Base-by-base conservation (phyloP, 1,140 invertebrate species). In the Proales similis region DNA sequence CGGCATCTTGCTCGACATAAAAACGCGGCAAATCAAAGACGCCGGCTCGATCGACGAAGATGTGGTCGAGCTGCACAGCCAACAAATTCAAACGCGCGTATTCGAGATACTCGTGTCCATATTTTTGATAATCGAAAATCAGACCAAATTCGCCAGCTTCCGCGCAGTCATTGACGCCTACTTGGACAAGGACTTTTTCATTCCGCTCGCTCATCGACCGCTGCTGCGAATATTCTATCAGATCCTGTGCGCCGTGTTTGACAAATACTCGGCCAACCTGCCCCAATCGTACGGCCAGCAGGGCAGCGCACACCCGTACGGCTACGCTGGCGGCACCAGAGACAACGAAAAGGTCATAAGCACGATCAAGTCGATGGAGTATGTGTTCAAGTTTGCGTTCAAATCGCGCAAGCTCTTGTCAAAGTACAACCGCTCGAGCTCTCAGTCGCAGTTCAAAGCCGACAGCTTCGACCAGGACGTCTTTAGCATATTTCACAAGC, bases 41-140 rank as follows among this genome's bases (percentile, higher is more conserved):
- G 14, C 1, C 22, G 22, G 14, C 33, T 9, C 33, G 14, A 36
- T 42, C 17, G 26, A 32, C 39, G 45, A 46, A 11, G 27, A 46
- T 11, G 43, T 42, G 12, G 27, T 17, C 12, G 51, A 57, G 32
- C 27, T 57, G 27, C 51, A 57, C 30, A 14, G n/a, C 12, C 29
- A 24, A 42, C 38, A 24, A n/a, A 57, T 57, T 24, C 51, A 57
- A 14, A 36, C 51, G 7, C 33, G 51, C 7, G 51, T 57, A 20
- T 57, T 57, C 45, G 51, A 57, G 20, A 57, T 57, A 19, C 45
- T 57, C 11, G 51, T 57, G 6, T n/a, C 38, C 2, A 57, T 57
- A 22, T 57, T 57, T 42, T 42, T 42, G 45, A 57, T 57, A n/a
- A 57, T 57, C 27, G 51, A 57, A 57, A 57, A 57, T 27, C 51